Percentiles rank a stretch among this genome's conserved stretches.
Conservation (phyloP, 2,113 vertebrate species). For the Entelurus aequoreus region DNA sequence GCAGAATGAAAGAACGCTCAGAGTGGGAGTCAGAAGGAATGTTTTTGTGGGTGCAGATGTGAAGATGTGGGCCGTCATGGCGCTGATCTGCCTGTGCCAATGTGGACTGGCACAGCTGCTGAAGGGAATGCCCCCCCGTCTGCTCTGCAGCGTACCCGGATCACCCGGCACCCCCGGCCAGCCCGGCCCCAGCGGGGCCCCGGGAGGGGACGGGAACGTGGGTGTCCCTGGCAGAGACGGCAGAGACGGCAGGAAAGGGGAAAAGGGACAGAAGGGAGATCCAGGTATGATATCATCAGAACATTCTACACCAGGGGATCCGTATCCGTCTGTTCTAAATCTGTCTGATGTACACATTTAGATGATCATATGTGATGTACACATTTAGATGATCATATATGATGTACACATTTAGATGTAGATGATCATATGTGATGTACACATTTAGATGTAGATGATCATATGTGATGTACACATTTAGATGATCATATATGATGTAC, state of each 20-base stretch:
- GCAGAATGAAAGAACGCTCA: too few relatives aligned
- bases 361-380: too few relatives aligned
- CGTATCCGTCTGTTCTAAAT: neutral
- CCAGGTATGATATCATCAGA: constrained; percentile 75
- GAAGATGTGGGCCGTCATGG: constrained; percentile 84
- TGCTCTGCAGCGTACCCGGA: constrained; percentile 90
- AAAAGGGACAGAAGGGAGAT: constrained; percentile 89
- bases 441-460: too few relatives aligned
- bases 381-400: too few relatives aligned
- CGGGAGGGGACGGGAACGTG: constrained; percentile 82
- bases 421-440: too few relatives aligned
- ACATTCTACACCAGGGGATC: constrained; percentile 2
- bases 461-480: too few relatives aligned
- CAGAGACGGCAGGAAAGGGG: constrained; percentile 92
- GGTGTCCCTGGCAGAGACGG: constrained; percentile 96
- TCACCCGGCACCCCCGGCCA: constrained; percentile 81
- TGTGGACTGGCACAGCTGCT: constrained; percentile 78
- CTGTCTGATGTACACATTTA: too few relatives aligned
- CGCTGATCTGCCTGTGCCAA: constrained; percentile 79
- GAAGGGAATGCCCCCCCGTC: constrained; percentile 80
- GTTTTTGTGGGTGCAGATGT: constrained; percentile 61
- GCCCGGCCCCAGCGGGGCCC: constrained; percentile 76
- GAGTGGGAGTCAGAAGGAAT: too few relatives aligned
- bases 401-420: too few relatives aligned
- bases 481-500: too few relatives aligned